These are phyloP conservation scores for Salvelinus namaycush DNA, from an alignment of 2,113 vertebrate genomes.

Conservation along the genomic window DNA sequence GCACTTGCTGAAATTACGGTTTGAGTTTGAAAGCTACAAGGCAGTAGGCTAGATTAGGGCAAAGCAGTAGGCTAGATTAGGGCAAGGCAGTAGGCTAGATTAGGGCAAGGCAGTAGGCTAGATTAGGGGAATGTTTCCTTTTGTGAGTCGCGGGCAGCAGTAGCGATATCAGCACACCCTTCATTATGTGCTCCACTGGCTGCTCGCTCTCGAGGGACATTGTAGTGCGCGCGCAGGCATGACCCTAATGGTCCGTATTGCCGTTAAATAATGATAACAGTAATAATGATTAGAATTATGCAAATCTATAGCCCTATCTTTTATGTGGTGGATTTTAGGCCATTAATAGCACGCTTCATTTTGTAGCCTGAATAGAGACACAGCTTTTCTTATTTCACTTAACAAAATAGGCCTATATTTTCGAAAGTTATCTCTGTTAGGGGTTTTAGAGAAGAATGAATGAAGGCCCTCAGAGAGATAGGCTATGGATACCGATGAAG, in stretches of 20 bases:
- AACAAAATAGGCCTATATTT: slow-evolving; percentile 12
- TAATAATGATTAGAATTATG: slow-evolving; percentile 67
- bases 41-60: slow-evolving; percentile 59
- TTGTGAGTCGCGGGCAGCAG: slow-evolving; percentile 33
- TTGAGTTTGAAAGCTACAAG: slow-evolving; percentile 44
- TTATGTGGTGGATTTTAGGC: slow-evolving; percentile 42
- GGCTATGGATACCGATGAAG: slow-evolving; percentile 31
- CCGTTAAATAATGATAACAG: slow-evolving; percentile 70
- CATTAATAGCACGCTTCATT: slow-evolving; percentile 51
- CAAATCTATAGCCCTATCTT: slow-evolving; percentile 34
- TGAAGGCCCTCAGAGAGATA: slow-evolving; percentile 5
- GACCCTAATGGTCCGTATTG: slow-evolving; percentile 69
- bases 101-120: slow-evolving; percentile 51
- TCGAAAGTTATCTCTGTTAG: slow-evolving; percentile 3
- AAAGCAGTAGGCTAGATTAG: too few species aligned
- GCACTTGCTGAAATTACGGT: slow-evolving; percentile 22
- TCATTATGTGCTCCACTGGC: slow-evolving; percentile 72
- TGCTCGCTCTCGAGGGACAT: slow-evolving; percentile 65
- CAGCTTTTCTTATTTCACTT: slow-evolving; percentile 15
- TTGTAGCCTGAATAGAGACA: slow-evolving; percentile 26
- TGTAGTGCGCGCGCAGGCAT: slow-evolving; percentile 59
- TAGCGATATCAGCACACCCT: slow-evolving; percentile 64
- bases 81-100: slow-evolving; percentile 44
- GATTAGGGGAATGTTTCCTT: slow-evolving; percentile 68
- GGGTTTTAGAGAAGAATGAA: neutral